A percentile compares a stretch with the other conserved stretches of the same genome.
phyloP scores from a whole-genome alignment of 2,797 vertebrate species.

The Platyrinchus mystaceus region DNA sequence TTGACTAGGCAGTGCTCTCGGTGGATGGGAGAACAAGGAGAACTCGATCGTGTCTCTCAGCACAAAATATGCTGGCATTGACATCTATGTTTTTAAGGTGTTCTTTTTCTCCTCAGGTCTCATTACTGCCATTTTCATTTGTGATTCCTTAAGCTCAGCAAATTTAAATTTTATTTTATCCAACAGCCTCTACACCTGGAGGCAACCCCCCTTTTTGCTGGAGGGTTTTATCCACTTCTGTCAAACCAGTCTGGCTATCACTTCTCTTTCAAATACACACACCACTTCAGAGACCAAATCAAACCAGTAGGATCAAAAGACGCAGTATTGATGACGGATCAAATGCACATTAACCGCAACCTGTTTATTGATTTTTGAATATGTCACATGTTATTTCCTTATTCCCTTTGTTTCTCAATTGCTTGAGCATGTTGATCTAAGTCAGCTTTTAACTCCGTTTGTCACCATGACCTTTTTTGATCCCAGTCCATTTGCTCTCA shows the following conservation, averaged over 20 bases:
- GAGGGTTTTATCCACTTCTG: background rate
- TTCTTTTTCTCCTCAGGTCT: background rate
- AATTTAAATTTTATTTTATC: background rate
- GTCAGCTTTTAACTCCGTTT: conserved; percentile 40
- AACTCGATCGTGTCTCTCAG: background rate
- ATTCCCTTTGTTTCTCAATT: conserved; percentile 56
- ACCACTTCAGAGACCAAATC: background rate
- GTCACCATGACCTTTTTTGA: conserved; percentile 51
- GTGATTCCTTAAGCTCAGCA: background rate
- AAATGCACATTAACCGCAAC: background rate
- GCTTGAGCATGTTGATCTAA: conserved; percentile 44
- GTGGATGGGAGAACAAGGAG: fast-evolving
- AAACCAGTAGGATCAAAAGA: background rate
- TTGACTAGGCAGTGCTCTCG: background rate
- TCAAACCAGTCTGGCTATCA: background rate
- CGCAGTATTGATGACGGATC: background rate
- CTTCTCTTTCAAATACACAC: background rate
- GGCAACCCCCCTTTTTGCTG: background rate
- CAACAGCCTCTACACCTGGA: background rate
- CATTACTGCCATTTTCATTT: background rate
- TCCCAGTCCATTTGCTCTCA: conserved; percentile 15
- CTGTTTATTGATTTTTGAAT: background rate
- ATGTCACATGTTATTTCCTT: conserved; percentile 1
- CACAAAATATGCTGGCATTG: fast-evolving
- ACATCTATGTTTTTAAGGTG: background rate